phyloP scores from a whole-genome alignment of 2,797 vertebrate genomes.

The Mormyrops boulengeri region DNA sequence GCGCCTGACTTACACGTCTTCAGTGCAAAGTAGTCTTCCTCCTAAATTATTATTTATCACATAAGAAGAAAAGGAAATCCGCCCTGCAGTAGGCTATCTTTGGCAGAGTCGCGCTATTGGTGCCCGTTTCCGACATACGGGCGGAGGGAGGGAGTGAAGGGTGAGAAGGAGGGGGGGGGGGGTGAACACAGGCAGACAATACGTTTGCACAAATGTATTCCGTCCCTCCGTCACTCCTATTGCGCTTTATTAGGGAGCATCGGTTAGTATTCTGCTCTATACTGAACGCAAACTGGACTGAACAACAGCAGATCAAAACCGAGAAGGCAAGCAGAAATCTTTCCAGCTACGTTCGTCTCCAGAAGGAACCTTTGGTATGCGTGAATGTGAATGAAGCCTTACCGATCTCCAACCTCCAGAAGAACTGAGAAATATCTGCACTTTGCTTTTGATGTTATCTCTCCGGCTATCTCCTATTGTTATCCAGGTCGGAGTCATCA shows the following conservation, averaged over 20 bases:
- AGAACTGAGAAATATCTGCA: constrained; percentile 11
- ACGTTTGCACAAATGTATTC: constrained; percentile 32
- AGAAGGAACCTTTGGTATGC: constrained; percentile 1
- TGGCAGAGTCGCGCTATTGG: constrained; percentile 45
- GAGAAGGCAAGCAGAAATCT: not conserved
- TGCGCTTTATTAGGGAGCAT: constrained; percentile 36
- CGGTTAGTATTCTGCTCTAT: constrained; percentile 31
- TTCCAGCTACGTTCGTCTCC: constrained; percentile 10
- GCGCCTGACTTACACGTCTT: constrained; percentile 66
- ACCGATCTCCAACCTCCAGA: constrained; percentile 23
- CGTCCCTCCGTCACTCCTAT: constrained; percentile 32
- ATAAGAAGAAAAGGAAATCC: constrained; percentile 43
- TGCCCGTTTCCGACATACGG: constrained; percentile 29
- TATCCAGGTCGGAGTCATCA: constrained; percentile 33
- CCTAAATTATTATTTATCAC: constrained; percentile 68
- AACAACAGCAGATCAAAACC: constrained; percentile 18
- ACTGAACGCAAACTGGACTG: constrained; percentile 28
- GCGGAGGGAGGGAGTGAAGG: constrained; percentile 51
- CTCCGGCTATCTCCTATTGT: constrained; percentile 37
- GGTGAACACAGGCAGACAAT: constrained; percentile 29
- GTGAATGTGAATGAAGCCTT: not conserved
- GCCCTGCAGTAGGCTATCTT: constrained; percentile 54
- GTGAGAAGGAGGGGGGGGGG: constrained; percentile 29
- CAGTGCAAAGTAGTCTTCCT: constrained; percentile 67
- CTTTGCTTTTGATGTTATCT: constrained; percentile 27